These are phyloP conservation scores for Pseudomugil gertrudae DNA, from an alignment of 2,797 vertebrate genomes.

Conservation along the genomic window DNA sequence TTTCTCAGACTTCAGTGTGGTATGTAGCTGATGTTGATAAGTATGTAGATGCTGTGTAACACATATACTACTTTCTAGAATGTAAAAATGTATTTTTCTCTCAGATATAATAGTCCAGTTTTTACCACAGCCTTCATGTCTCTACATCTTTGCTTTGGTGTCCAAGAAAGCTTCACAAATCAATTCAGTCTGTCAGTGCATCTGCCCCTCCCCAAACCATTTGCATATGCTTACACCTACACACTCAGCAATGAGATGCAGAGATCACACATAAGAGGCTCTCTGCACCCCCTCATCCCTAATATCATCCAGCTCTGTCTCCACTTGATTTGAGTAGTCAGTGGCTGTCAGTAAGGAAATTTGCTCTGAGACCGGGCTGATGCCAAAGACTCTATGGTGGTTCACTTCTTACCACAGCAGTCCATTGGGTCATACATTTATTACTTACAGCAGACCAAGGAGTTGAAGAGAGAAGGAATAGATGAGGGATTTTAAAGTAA, in stretches of 20 bases:
- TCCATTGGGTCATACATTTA: conserved; percentile 58
- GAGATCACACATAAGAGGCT: conserved; percentile 66
- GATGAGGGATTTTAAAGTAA: conserved; percentile 21
- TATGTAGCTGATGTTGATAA: conserved; percentile 4
- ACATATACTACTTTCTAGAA: conserved; percentile 2
- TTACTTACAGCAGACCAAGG: conserved; percentile 44
- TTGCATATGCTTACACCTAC: conserved; percentile 65
- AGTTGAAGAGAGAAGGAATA: conserved; percentile 30
- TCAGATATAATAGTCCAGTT: conserved; percentile 5
- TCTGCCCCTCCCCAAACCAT: conserved; percentile 49
- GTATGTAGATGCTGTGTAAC: not conserved
- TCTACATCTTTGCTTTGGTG: not conserved
- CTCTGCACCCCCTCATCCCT: conserved; percentile 63
- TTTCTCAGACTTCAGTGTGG: conserved; percentile 9
- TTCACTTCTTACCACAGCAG: conserved; percentile 49
- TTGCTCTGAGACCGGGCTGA: conserved; percentile 47
- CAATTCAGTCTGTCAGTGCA: conserved; percentile 48
- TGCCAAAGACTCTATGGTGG: conserved; percentile 44
- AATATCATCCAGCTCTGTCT: conserved; percentile 54
- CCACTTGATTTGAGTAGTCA: conserved; percentile 54
- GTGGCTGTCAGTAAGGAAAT: conserved; percentile 51
- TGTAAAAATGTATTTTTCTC: not conserved
- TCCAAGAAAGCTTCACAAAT: conserved; percentile 48
- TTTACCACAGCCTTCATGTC: conserved; percentile 7
- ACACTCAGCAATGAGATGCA: conserved; percentile 52